Base-by-base conservation (phyloP, 1,140 invertebrate genomes). In the Plutomurus gul region DNA sequence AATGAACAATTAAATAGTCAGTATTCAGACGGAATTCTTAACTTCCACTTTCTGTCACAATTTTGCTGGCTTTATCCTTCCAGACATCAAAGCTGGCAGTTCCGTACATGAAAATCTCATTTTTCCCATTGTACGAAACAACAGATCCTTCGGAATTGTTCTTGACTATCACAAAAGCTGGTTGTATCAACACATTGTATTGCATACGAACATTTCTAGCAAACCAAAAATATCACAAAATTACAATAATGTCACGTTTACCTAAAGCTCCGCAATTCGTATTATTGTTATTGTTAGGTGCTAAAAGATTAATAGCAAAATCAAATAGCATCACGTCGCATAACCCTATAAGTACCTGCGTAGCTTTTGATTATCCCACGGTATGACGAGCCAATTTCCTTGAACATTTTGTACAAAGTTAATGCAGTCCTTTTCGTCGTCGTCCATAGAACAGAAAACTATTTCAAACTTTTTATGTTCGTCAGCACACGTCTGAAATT, bases 381-480 rank as follows among this genome's bases (percentile, higher is more conserved):
- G 77, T 33, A 78, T 74, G 10, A 78, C 33, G 1, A 73, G 30
- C 77, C 77, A 78, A 56, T 72, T 33, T 10, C 77, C 77, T 11
- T 78, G 70, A 8, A 72, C 22, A 20, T 30, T 27, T 22, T 22
- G 5, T 7, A 74, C 77, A 56, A 78, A 78, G 18, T 73, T 46
- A 7, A 37, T 39, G 18, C 77, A 78, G 30, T 78, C 77, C 36
- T 78, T 78, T 39, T 78, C 77, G 11, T 73, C 27, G 30, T 56
- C 65, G 25, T 78, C 77, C 77, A 78, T 72, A 7, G 77, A 78
- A 43, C 77, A 78, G 30, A 78, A 78, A n/a, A 78, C 25, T 22
- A 78, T 51, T 16, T 73, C 39, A 37, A 78, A 51, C 18, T 73
- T 46, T 18, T 27, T 36, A 5, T 33, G 4, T 6, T 18, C 27